Evolutionary conservation across 1,140 invertebrate species (phyloP).

Genomic region (Samia ricini): DNA sequence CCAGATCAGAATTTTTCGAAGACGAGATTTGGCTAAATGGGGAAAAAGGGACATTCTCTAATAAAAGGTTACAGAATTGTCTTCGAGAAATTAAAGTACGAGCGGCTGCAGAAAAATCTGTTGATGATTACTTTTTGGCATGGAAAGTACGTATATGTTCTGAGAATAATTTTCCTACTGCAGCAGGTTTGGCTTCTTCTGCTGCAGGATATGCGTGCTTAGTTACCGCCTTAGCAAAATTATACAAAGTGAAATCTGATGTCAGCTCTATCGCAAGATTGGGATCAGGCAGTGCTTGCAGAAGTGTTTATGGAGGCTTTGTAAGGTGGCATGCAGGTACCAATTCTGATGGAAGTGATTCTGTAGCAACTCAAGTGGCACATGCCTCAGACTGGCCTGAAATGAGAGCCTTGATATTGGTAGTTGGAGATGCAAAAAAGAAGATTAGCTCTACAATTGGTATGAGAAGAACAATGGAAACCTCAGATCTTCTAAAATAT

Average conservation of each 20-base stretch:
- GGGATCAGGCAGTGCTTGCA: slow-evolving; percentile 97
- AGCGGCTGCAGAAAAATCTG: slow-evolving; percentile 70
- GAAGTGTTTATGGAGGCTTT: slow-evolving; percentile 97
- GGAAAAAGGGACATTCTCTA: slow-evolving; percentile 86
- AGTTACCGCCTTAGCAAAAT: slow-evolving; percentile 85
- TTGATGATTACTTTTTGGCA: slow-evolving; percentile 66
- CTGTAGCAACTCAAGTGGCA: slow-evolving; percentile 87
- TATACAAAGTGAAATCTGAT: slow-evolving; percentile 89
- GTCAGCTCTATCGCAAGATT: slow-evolving; percentile 90
- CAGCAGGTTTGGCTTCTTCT: slow-evolving; percentile 97
- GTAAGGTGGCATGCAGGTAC: slow-evolving; percentile 90
- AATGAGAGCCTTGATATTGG: slow-evolving; percentile 92
- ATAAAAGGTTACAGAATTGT: slow-evolving; percentile 87
- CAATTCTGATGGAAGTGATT: slow-evolving; percentile 86
- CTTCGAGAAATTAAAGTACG: slow-evolving; percentile 82
- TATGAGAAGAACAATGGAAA: slow-evolving; percentile 91
- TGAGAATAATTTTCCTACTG: slow-evolving; percentile 98
- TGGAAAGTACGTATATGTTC: slow-evolving; percentile 94
- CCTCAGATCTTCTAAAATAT: slow-evolving; percentile 90
- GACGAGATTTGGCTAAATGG: slow-evolving; percentile 95
- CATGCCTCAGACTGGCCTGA: slow-evolving; percentile 92
- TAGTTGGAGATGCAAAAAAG: slow-evolving; percentile 93
- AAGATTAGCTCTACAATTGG: slow-evolving; percentile 92
- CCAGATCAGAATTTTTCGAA: slow-evolving; percentile 83
- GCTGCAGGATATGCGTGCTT: slow-evolving; percentile 98